These are phyloP conservation scores for Drepanosiphum platanoidis DNA, from an alignment of 2,888 invertebrate genomes.

Conservation along the genomic window DNA sequence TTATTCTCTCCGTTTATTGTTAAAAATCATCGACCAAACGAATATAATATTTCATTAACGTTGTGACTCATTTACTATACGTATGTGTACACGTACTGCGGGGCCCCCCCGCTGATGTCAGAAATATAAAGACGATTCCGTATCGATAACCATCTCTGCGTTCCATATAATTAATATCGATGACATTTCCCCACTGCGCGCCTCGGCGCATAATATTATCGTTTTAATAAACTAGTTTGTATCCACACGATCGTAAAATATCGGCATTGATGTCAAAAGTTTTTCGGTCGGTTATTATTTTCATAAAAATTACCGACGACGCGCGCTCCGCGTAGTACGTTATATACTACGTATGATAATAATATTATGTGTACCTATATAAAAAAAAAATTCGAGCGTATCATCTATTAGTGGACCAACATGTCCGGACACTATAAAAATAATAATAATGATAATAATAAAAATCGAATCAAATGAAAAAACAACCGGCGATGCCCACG, in stretches of 20 bases:
- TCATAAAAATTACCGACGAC: background rate
- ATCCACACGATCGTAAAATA: slow-evolving; percentile 43
- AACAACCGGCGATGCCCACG: slow-evolving; percentile 9
- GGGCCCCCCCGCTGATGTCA: slow-evolving; percentile 17
- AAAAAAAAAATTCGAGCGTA: too few relatives aligned
- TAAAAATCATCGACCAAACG: slow-evolving; percentile 49
- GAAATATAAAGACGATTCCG: slow-evolving; percentile 34
- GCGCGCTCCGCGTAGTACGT: slow-evolving; percentile 6
- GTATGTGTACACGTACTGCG: too few relatives aligned
- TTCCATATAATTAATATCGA: slow-evolving; percentile 55
- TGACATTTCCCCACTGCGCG: slow-evolving; percentile 21
- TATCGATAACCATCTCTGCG: slow-evolving; percentile 54
- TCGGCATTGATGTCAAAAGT: slow-evolving; percentile 25
- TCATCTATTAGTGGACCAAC: background rate
- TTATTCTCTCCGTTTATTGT: slow-evolving; percentile 45
- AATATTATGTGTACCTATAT: too few relatives aligned
- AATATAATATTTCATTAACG: slow-evolving; percentile 57
- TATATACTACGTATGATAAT: too few relatives aligned
- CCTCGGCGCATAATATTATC: slow-evolving; percentile 17
- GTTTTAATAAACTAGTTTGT: slow-evolving; percentile 54
- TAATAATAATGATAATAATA: too few relatives aligned
- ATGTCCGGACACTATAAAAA: background rate
- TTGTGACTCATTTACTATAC: slow-evolving; percentile 55
- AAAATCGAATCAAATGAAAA: slow-evolving; percentile 4
- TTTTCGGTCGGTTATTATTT: slow-evolving; percentile 9